Base-by-base conservation (phyloP, 2,888 invertebrate species). In the Drosophila neotestacea region DNA sequence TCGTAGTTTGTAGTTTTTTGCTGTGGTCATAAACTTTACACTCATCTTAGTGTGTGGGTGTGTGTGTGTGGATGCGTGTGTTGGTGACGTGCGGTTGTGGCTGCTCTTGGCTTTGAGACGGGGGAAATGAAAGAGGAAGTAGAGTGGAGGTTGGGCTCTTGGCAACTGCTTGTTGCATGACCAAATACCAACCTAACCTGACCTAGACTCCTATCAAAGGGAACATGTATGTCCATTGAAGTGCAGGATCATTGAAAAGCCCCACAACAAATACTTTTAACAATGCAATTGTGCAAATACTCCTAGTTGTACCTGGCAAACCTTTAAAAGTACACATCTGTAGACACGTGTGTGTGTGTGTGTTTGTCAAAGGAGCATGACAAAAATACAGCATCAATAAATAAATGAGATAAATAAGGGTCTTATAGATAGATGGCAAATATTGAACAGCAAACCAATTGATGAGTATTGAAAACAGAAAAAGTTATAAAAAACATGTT, bases 61-160 rank as follows among this genome's bases (percentile, higher is more conserved):
- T 52, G 65, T 42, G 34, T 61, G 55, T 63, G 46, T 59, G 68
- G 64, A 28, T 28, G 41, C 66, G 50, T 66, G 56, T 76, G 85
- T 59, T 77, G 65, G 70, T 83, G 86, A 79, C 81, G 79, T 83
- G 82, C 54, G 86, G 84, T 83, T 83, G 77, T n/a, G 70, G 74
- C 70, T 70, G 73, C 52, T 46, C 67, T 70, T 74, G 66, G 63
- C 58, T 56, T 61, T 44, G 44, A 28, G 22, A 6, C 28, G 27
- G 10, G 4, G 36, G 5, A 30, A 30, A 22, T 22, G 36, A 28
- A 10, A 9, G n/a, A 3, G 1, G 16, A 47, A 13, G n/a, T 27
- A 22, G n/a, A 13, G 10, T 4, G 41, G 6, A 41, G 13, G 13
- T 38, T 38, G 11, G 27, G 22, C 44, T 60, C 50, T 59, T 56